Evolutionary conservation across 2,113 vertebrate genomes (phyloP).

Genomic region (Leucopternis melanops): DNA sequence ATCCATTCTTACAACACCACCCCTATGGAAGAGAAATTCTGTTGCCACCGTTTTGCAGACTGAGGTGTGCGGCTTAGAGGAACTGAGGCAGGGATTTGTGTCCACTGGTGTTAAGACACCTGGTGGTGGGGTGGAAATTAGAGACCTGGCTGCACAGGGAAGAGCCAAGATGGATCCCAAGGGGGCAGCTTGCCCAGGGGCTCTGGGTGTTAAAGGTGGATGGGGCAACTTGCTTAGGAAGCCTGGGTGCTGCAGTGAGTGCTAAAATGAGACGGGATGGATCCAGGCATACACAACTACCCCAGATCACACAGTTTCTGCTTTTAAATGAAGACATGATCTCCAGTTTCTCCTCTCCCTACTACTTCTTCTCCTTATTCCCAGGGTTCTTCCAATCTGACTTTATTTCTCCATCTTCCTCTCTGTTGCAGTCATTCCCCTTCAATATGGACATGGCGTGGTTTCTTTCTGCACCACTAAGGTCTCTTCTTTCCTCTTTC

Average conservation of each 20-base stretch:
- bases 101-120: not conserved
- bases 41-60: not conserved
- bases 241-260: not conserved
- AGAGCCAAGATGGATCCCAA: not conserved
- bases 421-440: not conserved
- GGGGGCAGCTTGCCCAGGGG: not conserved
- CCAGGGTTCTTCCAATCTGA: not conserved
- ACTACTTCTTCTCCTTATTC: not conserved
- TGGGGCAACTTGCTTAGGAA: not conserved
- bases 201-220: not conserved
- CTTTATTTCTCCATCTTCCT: not conserved
- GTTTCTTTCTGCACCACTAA: not conserved
- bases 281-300: accelerated
- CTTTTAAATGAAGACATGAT: not conserved
- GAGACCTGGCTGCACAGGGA: not conserved
- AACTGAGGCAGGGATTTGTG: not conserved
- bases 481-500: not conserved
- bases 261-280: not conserved
- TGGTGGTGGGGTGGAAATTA: not conserved
- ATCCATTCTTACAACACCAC: not conserved
- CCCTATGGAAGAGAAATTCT: not conserved
- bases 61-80: not conserved
- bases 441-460: accelerated
- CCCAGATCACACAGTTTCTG: not conserved
- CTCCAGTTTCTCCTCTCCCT: not conserved